Base-by-base conservation (phyloP, 2,797 vertebrate species). In the Limnodromus scolopaceus region DNA sequence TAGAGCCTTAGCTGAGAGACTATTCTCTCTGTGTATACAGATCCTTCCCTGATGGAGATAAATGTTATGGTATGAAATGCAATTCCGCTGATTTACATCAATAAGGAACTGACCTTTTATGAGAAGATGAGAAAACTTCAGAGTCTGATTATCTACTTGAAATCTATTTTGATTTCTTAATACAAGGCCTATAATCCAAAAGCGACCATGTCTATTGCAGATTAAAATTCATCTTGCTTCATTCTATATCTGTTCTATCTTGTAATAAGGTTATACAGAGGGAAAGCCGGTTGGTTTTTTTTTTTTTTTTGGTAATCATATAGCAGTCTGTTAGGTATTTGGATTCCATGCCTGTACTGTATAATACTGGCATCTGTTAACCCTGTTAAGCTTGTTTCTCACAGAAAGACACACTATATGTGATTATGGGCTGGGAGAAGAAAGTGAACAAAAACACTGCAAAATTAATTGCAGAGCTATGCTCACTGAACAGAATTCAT, bases 401-500 rank as follows among this genome's bases (percentile, higher is more conserved):
- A 66, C 27, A 92, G 68, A 91, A 77, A 93, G 82, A 82, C 51
- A 36, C 28, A n/a, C 38, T 66, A 41, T 45, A 64, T 95, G 55
- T 84, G 69, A 91, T 91, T 89, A 92, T 68, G 81, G 74, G 58
- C 79, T 61, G 87, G 16, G 28, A 13, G 8, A 64, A 91, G 95
- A 89, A 65, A 82, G 94, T 23, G 48, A 95, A 66, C 69, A 92
- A 95, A 96, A 93, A 5, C 55, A 75, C 38, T 60, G 65, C 25
- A 92, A 97, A 96, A 92, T 87, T 96, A 96, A 95, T 97, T 93
- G 72, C 63, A 49, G 58, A 91, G n/a, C 39, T 75, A 14, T 61
- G 81, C 13, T 94, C 25, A 81, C 36, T 89, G 95, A 95, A 84
- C 69, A 92, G 83, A 96, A 84, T 65, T 86, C 55, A 83, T 86